Evolutionary conservation across 2,888 invertebrate species (phyloP).

Genomic region (Coecobrya sp.): DNA sequence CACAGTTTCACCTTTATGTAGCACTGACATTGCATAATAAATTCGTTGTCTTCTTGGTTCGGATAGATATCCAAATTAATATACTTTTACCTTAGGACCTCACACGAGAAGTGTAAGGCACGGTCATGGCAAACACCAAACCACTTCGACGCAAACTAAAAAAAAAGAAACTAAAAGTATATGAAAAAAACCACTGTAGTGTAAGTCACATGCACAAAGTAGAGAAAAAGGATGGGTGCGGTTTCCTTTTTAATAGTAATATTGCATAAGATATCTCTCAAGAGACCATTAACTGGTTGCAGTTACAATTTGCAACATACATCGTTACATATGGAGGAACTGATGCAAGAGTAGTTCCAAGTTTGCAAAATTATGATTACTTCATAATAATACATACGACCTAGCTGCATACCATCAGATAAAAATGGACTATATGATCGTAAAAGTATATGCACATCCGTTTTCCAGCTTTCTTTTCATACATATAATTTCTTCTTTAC

Average conservation of each 20-base stretch:
- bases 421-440: no score
- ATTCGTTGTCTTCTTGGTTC: conserved; percentile 56
- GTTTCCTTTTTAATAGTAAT: conserved; percentile 53
- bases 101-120: background rate
- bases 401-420: no score
- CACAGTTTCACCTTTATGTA: conserved; percentile 49
- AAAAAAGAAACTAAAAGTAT: background rate
- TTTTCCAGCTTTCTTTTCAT: no score
- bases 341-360: no score
- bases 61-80: background rate
- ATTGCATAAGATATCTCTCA: background rate
- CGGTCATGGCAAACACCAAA: background rate
- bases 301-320: background rate
- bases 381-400: no score
- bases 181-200: background rate
- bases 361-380: no score
- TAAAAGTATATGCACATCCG: no score
- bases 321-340: no score
- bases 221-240: conserved; percentile 33
- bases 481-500: no score
- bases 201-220: background rate
- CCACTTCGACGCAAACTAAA: background rate
- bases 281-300: background rate
- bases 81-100: background rate
- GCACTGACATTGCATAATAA: background rate